These are phyloP conservation scores for Dascyllus trimaculatus DNA, from an alignment of 2,113 vertebrate species.

Conservation along the genomic window DNA sequence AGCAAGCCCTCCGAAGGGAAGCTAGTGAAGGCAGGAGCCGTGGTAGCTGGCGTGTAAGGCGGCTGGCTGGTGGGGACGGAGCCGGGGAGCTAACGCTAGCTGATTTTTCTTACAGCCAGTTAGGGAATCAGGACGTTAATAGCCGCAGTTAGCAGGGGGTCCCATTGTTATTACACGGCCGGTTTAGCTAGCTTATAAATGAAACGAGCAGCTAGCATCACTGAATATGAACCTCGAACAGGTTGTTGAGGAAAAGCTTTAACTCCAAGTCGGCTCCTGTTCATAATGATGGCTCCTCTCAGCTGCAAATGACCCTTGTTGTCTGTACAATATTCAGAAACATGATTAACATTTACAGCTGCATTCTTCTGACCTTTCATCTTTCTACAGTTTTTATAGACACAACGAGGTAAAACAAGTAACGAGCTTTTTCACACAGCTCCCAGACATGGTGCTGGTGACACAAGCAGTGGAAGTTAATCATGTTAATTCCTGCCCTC, in stretches of 20 bases:
- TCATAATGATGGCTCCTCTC: too few relatives aligned
- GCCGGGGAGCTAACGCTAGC: slow-evolving; percentile 29
- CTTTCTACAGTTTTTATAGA: too few relatives aligned
- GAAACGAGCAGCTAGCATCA: too few relatives aligned
- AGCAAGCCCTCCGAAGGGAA: neutral
- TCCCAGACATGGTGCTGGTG: neutral
- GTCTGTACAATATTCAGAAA: too few relatives aligned
- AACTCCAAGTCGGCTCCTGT: too few relatives aligned
- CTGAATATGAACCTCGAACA: too few relatives aligned
- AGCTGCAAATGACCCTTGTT: too few relatives aligned
- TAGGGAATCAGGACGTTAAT: slow-evolving; percentile 1
- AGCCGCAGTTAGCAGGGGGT: slow-evolving; percentile 44
- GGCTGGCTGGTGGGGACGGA: neutral
- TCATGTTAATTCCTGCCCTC: neutral
- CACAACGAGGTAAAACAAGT: too few relatives aligned
- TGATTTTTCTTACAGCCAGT: neutral
- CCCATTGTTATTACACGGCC: slow-evolving; percentile 39
- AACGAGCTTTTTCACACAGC: too few relatives aligned
- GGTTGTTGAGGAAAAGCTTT: too few relatives aligned
- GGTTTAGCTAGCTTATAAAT: slow-evolving; percentile 16
- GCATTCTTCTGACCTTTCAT: too few relatives aligned
- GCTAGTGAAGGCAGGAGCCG: neutral
- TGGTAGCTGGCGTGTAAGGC: neutral
- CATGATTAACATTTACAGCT: too few relatives aligned
- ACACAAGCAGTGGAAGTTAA: neutral